Conservation (phyloP, 2,113 vertebrate genomes). For the Gulo gulo region DNA sequence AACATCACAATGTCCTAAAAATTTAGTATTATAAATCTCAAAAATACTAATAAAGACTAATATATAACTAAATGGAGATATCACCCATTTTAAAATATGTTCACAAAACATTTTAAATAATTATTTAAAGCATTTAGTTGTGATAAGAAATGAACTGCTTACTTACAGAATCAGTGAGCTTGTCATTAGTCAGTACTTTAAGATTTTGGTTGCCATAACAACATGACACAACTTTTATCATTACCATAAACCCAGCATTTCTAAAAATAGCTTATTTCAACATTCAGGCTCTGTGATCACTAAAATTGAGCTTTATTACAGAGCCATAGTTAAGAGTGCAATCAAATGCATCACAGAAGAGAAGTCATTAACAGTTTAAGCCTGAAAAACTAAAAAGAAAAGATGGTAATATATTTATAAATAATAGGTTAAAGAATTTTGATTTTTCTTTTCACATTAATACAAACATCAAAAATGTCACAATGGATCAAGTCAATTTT, state of each 20-base stretch:
- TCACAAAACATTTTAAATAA: slow-evolving; percentile 53
- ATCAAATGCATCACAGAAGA: slow-evolving; percentile 24
- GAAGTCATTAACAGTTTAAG: slow-evolving; percentile 49
- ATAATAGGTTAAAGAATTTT: not conserved
- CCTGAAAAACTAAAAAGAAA: not conserved
- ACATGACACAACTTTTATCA: slow-evolving; percentile 79
- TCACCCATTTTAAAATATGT: slow-evolving; percentile 44
- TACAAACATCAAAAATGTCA: not conserved
- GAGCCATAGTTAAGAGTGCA: not conserved
- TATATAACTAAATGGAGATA: not conserved
- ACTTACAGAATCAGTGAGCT: slow-evolving; percentile 71
- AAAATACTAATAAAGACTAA: not conserved
- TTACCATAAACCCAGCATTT: slow-evolving; percentile 76
- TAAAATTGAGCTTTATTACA: slow-evolving; percentile 69
- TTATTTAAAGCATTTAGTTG: slow-evolving; percentile 67
- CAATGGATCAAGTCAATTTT: not conserved
- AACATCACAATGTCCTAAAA: not conserved
- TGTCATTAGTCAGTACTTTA: slow-evolving; percentile 79
- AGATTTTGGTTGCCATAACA: slow-evolving; percentile 81
- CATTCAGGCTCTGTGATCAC: slow-evolving; percentile 69
- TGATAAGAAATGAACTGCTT: slow-evolving; percentile 63
- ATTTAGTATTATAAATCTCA: not conserved
- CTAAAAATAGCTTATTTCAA: slow-evolving; percentile 78
- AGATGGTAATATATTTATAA: not conserved
- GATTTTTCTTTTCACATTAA: not conserved